Evolutionary conservation across 1,140 invertebrate species (phyloP), one percentile per base, ranked within the genome.

Genomic region (Pachypeltis micranthus): DNA sequence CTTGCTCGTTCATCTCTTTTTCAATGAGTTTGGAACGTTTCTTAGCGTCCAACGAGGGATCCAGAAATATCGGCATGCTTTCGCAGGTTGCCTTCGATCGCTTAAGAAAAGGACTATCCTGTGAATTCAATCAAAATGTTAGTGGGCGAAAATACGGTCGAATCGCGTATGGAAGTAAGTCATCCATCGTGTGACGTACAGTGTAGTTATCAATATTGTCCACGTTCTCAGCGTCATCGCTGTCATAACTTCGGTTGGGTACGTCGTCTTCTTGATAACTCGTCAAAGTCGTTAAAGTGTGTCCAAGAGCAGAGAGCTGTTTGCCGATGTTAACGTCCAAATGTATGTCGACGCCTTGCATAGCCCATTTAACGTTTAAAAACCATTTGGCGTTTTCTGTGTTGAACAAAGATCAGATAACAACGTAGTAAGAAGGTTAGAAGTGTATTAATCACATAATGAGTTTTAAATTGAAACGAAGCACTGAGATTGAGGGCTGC

Each of bases 261-360:
- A 82, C 81, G 57, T 89, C 86, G 68, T 91, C 87, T 72, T 90
- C 88, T 71, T 93, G 90, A 44, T 77, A 77, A 70, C 82, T 82
- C 1, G 94, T 93, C 26, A 98, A 76, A 79, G 92, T 91, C 0
- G 96, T 98, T 14, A 99, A 79, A 1, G 96, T 98, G 71, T 95
- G 90, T 1, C 93, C 93, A 21, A 98, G 77, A 1, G 91, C 87
- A 1, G 91, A 93, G 19, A 98, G 76, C 72, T 96, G 91, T 73
- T 97, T 96, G 27, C 96, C 96, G 25, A 98, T 92, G 72, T 89
- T 94, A 0, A 93, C 91, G 74, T 98, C 94, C 54, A 98, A 77
- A 74, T 98, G 92, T 62, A 97, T 94, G 71, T 97, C 94, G 19
- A 98, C 93, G 61, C 96, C 96, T 78, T 98, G 91, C 96, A 99